A percentile compares a stretch with the other conserved stretches of the same genome.
Evolutionary conservation across 2,888 invertebrate genomes (phyloP).

Genomic region (Agriopis leucophaearia): DNA sequence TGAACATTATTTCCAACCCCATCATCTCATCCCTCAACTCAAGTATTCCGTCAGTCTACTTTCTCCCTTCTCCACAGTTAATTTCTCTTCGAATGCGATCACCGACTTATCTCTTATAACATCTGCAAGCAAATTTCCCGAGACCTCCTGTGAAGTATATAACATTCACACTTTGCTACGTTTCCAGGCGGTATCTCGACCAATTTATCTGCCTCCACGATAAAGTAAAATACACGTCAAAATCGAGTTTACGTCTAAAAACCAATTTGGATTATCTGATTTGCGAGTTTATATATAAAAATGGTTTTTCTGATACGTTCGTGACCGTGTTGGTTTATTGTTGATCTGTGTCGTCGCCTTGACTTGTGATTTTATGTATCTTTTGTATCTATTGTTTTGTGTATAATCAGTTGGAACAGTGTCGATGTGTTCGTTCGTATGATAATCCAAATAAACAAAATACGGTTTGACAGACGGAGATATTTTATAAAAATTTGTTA

Average conservation of each 20-base stretch:
- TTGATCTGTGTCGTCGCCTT: conserved; percentile 34
- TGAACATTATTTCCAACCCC: no score
- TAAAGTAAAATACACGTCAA: conserved; percentile 82
- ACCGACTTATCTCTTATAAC: conserved; percentile 38
- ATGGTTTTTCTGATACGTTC: conserved; percentile 58
- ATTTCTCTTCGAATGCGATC: conserved; percentile 31
- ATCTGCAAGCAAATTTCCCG: conserved; percentile 42
- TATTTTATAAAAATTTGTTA: no score
- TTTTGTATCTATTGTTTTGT: neutral
- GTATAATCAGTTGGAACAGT: no score
- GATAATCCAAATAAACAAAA: no score
- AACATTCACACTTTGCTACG: conserved; percentile 61
- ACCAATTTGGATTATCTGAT: conserved; percentile 85
- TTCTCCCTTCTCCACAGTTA: conserved; percentile 6
- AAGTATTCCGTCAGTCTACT: neutral
- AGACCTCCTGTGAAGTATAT: conserved; percentile 39
- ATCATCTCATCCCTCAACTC: neutral
- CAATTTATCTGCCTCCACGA: conserved; percentile 81
- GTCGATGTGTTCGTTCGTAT: no score
- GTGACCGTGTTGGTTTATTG: conserved; percentile 53
- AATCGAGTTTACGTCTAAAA: conserved; percentile 84
- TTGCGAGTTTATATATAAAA: conserved; percentile 76
- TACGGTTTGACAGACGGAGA: no score
- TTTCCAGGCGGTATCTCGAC: conserved; percentile 68
- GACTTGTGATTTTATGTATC: neutral